A percentile compares a stretch with the other conserved stretches of the same genome.
Evolutionary conservation across 2,797 vertebrate genomes (phyloP).

Genomic region (Eulemur albifrons): DNA sequence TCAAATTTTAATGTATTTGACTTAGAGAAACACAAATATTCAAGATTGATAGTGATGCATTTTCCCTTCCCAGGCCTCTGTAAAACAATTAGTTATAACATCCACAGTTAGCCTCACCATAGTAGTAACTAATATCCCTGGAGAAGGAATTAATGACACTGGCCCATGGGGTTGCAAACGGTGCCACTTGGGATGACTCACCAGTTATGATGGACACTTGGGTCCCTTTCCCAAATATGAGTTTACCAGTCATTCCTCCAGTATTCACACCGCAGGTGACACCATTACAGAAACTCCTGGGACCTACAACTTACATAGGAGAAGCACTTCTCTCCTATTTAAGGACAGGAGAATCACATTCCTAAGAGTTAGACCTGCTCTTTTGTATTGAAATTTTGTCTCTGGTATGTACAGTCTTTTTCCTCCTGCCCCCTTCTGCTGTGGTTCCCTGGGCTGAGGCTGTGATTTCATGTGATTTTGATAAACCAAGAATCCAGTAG

Average conservation of each 20-base stretch:
- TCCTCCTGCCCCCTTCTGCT: neutral
- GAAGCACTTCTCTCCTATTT: neutral
- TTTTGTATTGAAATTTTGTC: neutral
- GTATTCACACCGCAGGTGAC: constrained; percentile 36
- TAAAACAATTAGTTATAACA: neutral
- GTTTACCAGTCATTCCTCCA: constrained; percentile 32
- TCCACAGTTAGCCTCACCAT: neutral
- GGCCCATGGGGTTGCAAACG: neutral
- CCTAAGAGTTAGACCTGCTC: neutral
- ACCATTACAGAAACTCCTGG: constrained; percentile 50
- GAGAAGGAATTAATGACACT: neutral
- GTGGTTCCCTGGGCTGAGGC: neutral
- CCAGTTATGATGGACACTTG: constrained; percentile 48
- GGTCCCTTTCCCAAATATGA: constrained; percentile 64
- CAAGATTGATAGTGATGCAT: neutral
- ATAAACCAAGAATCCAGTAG: neutral
- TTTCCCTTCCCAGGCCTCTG: neutral
- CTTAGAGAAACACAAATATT: constrained; percentile 55
- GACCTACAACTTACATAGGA: neutral
- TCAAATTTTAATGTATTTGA: constrained; percentile 59
- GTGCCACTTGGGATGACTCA: constrained; percentile 48
- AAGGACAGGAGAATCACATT: neutral
- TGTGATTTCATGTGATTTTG: neutral
- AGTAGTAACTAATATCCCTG: neutral
- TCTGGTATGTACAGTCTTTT: neutral